Base-by-base conservation (phyloP, 2,888 invertebrate species). In the Zygogramma bicolorata region DNA sequence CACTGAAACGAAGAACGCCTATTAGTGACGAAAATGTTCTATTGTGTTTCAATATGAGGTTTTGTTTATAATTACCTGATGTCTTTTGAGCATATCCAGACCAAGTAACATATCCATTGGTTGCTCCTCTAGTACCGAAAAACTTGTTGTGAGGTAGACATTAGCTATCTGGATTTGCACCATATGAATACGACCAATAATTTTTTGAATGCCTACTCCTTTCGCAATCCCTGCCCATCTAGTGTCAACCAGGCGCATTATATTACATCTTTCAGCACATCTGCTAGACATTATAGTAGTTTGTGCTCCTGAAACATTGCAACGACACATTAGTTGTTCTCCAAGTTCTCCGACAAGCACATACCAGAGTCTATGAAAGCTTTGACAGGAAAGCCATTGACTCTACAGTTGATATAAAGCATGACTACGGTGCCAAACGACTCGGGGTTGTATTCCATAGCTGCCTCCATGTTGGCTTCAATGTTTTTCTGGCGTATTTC, bases 41-140 rank as follows among this genome's bases (percentile, higher is more conserved):
- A 1, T n/a, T n/a, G n/a, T n/a, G n/a, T n/a, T n/a, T n/a, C n/a
- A n/a, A n/a, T n/a, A n/a, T n/a, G n/a, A n/a, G n/a, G n/a, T n/a
- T n/a, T n/a, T n/a, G n/a, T n/a, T 25, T 13, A 53, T 22, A 22
- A 8, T 53, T n/a, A 53, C 53, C 92, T 97, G 98, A 90, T 99
- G 98, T 81, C 98, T 89, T 88, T 96, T 97, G 0, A 99, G 90
- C 97, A 99, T 98, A 84, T 99, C 99, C 67, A 99, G 89, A 0
- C 99, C 99, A 13, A 99, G 89, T 70, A 99, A 88, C 97, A 99
- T 97, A 84, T 99, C 99, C 97, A 99, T 98, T 0, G 97, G 95
- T 86, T 99, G 98, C 81, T 98, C 95, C 84, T 97, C 96, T 59
- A 99, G 90, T 42, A 99, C 97, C 31, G 97, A 97, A 88, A 99